Base-by-base conservation (phyloP, 2,888 invertebrate species). In the Griposia aprilina region DNA sequence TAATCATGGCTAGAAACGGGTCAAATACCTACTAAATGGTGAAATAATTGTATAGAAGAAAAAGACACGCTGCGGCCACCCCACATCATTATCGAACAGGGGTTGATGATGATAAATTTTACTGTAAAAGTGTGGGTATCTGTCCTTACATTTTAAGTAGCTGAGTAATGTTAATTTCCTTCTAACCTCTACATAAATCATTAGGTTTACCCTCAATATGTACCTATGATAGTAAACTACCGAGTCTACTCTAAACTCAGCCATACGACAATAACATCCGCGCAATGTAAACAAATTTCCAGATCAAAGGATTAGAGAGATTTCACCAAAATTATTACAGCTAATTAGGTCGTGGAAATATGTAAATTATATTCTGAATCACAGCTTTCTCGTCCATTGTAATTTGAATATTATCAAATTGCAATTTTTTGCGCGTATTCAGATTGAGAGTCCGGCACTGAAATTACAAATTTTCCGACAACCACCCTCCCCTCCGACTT, bases 381-480 rank as follows among this genome's bases (percentile, higher is more conserved):
- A 78, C 77, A 78, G 50, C 57, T 57, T 78, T 62, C 50, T 48
- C 60, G 17, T 73, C 66, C 66, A 63, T 75, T 79, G 60, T 74
- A 50, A 79, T 78, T 78, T 72, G 63, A 80, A 77, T 88, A 26
- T 48, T 60, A 73, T 72, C 45, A 74, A 87, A 84, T 84, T 74
- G 71, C 60, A 80, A 68, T 87, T 84, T 83, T 87, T 84, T 36
- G 62, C 68, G 73, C 45, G 74, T 79, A 81, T 81, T 76, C 66
- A 76, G 80, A 83, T 80, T 72, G 76, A 71, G 69, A 76, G 69
- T 65, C 57, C 71, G 57, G 36, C 50, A 52, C 76, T 74, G 78
- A 81, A 79, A 85, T 85, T 76, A 80, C 63, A 48, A 77, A 80
- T 80, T 74, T 83, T 57, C 59, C 68, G 60, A 63, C 80, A 65